A percentile compares a stretch with the other conserved stretches of the same genome.
phyloP scores from a whole-genome alignment of 2,888 invertebrate genomes.

The Oscheius sp. region DNA sequence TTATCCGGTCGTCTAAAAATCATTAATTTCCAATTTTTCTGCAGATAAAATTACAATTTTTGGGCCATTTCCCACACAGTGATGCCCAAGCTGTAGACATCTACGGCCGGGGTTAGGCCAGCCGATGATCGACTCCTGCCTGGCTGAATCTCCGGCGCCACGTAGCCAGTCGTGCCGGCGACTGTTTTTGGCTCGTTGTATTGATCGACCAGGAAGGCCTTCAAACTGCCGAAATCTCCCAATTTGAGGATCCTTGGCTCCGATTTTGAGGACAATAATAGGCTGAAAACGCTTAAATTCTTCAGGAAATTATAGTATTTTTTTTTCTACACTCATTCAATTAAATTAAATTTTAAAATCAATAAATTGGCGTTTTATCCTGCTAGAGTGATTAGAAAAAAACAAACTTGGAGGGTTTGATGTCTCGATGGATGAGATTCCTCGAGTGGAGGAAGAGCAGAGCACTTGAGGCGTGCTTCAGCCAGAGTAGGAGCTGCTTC shows the following conservation, averaged over 20 bases:
- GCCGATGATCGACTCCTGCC: too few species aligned
- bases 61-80: constrained; percentile 14
- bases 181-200: background rate
- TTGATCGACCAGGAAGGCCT: background rate
- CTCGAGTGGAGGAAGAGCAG: background rate
- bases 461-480: background rate
- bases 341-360: too few species aligned
- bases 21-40: background rate
- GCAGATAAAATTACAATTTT: background rate
- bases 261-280: background rate
- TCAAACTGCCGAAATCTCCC: constrained; percentile 2
- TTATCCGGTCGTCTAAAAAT: background rate
- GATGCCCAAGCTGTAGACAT: constrained; percentile 4
- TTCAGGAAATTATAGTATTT: too few species aligned
- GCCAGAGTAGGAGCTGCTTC: background rate
- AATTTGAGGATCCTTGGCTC: background rate
- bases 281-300: constrained; percentile 3
- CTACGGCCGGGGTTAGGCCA: background rate
- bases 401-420: constrained; percentile 5
- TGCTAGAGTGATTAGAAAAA: background rate
- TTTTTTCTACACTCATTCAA: too few species aligned
- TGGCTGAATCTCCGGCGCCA: constrained; percentile 12
- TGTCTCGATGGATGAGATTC: constrained; percentile 9
- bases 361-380: too few species aligned
- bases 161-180: background rate